These are phyloP conservation scores for Rhyacophila evoluta DNA, from an alignment of 2,888 invertebrate species.

Conservation along the genomic window DNA sequence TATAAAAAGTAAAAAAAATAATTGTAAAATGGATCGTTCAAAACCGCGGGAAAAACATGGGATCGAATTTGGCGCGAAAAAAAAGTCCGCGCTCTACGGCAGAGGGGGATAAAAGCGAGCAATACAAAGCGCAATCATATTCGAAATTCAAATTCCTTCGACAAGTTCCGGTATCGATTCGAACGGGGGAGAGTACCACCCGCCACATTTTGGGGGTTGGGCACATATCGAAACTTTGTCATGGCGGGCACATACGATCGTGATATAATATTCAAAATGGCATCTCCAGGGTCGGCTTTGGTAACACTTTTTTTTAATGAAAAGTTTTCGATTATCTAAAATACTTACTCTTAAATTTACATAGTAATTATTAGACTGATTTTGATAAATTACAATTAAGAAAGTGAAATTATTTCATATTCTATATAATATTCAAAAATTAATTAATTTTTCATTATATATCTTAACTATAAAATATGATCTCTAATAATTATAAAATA, in stretches of 20 bases:
- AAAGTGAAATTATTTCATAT: too few relatives aligned
- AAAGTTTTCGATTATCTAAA: too few relatives aligned
- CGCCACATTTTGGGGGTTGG: neutral
- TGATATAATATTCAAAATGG: slow-evolving; percentile 51
- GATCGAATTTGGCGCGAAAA: neutral
- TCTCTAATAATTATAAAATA: too few relatives aligned
- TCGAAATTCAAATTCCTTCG: slow-evolving; percentile 38
- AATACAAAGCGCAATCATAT: slow-evolving; percentile 33
- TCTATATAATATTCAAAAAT: too few relatives aligned
- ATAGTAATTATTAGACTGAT: too few relatives aligned
- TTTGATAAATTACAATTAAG: too few relatives aligned
- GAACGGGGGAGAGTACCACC: neutral
- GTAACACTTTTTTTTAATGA: neutral
- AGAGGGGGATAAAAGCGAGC: neutral
- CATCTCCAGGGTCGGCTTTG: slow-evolving; percentile 33
- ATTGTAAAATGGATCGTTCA: slow-evolving; percentile 8
- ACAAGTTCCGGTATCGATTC: slow-evolving; percentile 46
- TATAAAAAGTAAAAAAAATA: neutral
- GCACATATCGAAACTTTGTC: slow-evolving; percentile 28
- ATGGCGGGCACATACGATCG: slow-evolving; percentile 37
- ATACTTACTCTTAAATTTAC: too few relatives aligned
- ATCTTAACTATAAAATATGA: too few relatives aligned
- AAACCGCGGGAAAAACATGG: slow-evolving; percentile 1
- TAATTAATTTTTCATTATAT: too few relatives aligned
- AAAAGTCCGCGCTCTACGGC: neutral